These are phyloP conservation scores for Scortum barcoo DNA, from an alignment of 2,113 vertebrate genomes.

Conservation along the genomic window DNA sequence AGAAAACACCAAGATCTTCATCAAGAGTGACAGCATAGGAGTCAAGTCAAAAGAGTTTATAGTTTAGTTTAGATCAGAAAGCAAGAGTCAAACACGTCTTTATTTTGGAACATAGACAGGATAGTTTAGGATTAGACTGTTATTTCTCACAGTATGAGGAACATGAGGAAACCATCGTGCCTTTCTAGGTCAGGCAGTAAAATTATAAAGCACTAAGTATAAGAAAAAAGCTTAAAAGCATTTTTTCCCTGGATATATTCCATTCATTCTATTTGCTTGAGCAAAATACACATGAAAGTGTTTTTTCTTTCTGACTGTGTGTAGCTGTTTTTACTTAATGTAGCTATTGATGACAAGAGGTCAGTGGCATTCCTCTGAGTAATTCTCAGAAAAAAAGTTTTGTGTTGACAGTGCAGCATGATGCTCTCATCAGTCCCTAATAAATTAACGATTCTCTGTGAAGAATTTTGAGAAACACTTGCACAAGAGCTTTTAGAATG, in stretches of 20 bases:
- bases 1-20: constrained; percentile 41
- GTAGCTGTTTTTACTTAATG: constrained; percentile 44
- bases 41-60: constrained; percentile 4
- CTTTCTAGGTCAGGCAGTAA: not conserved
- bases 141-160: not conserved
- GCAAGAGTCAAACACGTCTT: not conserved
- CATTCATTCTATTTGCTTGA: constrained; percentile 9
- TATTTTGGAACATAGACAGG: not conserved
- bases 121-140: not conserved
- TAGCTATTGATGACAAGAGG: constrained; percentile 14
- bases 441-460: constrained; percentile 38
- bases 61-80: not conserved
- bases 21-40: constrained; percentile 7
- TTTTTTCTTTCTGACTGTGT: constrained; percentile 7
- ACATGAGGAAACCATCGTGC: not conserved
- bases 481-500: constrained; percentile 15
- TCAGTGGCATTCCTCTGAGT: constrained; percentile 40
- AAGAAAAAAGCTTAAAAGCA: not conserved
- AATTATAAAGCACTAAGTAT: constrained; percentile 1
- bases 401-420: constrained; percentile 41
- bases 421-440: constrained; percentile 33
- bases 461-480: constrained; percentile 27
- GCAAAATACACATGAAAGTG: constrained; percentile 3
- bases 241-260: not conserved
- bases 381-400: constrained; percentile 29